A percentile compares a stretch with the other conserved stretches of the same genome.
Conservation (phyloP, 23 tunicate genomes). For the Trididemnum miniatum region DNA sequence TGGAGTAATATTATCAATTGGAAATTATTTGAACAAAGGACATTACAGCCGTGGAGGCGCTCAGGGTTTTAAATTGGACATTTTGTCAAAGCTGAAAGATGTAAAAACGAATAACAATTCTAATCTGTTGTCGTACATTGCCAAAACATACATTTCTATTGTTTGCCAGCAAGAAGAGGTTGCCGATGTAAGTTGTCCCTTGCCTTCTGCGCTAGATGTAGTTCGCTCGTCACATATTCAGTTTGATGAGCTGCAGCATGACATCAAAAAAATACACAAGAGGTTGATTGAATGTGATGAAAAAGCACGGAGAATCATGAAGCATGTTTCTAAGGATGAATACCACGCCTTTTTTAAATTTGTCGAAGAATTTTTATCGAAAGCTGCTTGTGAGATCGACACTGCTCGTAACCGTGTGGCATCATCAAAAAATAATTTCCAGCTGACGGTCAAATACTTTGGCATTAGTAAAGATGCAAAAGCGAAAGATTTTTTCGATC, state of each 20-base stretch:
- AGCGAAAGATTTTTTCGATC: conserved; percentile 13
- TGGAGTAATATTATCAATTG: conserved; percentile 16
- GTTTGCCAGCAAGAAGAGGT: neutral
- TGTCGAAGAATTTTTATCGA: neutral
- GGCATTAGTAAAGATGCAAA: neutral
- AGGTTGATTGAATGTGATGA: neutral
- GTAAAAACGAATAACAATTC: conserved; percentile 46
- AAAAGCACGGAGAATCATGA: neutral
- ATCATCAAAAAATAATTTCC: neutral
- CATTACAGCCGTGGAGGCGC: conserved; percentile 46
- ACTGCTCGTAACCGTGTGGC: neutral
- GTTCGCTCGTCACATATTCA: conserved; percentile 1
- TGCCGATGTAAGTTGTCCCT: neutral
- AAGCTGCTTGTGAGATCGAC: neutral
- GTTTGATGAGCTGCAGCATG: neutral
- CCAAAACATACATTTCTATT: neutral
- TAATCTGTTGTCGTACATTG: conserved; percentile 7
- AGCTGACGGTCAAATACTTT: neutral
- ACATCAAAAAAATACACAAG: neutral
- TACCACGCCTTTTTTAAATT: neutral
- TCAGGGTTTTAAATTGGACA: conserved; percentile 65
- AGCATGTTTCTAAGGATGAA: neutral
- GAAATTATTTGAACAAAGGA: conserved; percentile 17
- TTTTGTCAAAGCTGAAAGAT: conserved; percentile 74
- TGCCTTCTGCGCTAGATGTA: conserved; percentile 12